Base-by-base conservation (phyloP, 2,888 invertebrate genomes). In the Callyntrura sp. region DNA sequence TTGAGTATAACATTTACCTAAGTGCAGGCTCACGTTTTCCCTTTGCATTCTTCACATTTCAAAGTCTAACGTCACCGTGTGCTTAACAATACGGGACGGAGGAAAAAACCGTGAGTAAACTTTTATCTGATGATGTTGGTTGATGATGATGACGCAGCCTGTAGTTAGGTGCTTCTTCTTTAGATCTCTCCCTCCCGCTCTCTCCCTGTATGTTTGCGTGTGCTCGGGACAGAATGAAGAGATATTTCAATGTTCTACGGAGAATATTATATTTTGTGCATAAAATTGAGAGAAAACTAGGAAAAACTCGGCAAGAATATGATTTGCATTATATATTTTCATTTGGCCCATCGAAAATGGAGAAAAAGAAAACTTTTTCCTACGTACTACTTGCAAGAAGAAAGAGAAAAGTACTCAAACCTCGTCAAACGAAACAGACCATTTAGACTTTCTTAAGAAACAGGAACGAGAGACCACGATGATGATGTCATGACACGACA, bases 261-360 rank as follows among this genome's bases (percentile, higher is more conserved):
- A 6, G 57, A 17, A 57, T 57, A 57, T 57, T 14, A 6, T 17
- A 20, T 6, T 17, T 57, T n/a, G 17, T 20, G 43, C 9, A 45
- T 8, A 70, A 25, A 45, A 45, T 9, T 45, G 9, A 70, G 70
- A 70, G 45, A 70, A 17, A 70, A 25, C 35, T 35, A 43, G 45
- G 8, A 48, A 9, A 23, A 48, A 17, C n/a, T 9, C 17, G 20
- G 9, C 35, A 35, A 6, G 14, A n/a, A 43, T 70, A 73, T 73
- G 45, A 73, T 73, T 73, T 73, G 73, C 73, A 73, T 73, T 73
- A 73, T 73, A 23, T 45, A 73, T 73, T 73, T 73, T 43, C 48
- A 73, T 45, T 48, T 73, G 62, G 65, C 28, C 28, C 25, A 65
- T 65, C 35, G 65, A 65, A 65, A 25, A 65, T 28, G 23, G 9